Evolutionary conservation across 2,113 vertebrate species (phyloP).

Genomic region (Ictalurus punctatus): DNA sequence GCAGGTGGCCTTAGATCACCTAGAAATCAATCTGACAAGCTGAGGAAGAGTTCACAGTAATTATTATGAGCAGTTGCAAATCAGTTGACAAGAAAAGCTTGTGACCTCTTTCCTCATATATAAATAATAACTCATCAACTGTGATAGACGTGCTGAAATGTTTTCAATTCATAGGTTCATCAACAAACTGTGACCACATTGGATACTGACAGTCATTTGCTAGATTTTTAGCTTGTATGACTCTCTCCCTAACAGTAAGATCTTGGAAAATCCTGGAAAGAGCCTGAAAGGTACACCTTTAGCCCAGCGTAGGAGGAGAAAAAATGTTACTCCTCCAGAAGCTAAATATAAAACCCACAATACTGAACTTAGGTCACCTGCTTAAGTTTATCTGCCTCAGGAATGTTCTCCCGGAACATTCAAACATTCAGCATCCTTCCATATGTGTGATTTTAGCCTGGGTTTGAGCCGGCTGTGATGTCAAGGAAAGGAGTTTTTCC

Average conservation of each 20-base stretch:
- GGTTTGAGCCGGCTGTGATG: neutral
- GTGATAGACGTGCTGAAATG: neutral
- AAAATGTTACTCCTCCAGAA: neutral
- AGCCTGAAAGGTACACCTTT: neutral
- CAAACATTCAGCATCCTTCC: neutral
- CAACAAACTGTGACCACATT: neutral
- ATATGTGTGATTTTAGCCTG: neutral
- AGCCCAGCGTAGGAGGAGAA: neutral
- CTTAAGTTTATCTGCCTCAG: neutral
- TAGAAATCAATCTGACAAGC: neutral
- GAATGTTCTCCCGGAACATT: neutral
- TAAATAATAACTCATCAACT: neutral
- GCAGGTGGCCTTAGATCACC: neutral
- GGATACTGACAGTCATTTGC: neutral
- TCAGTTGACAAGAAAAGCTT: neutral
- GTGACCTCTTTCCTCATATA: neutral
- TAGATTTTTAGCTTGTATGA: neutral
- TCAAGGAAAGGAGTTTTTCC: neutral
- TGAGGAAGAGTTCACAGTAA: neutral
- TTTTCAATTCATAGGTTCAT: neutral
- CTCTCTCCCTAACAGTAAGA: neutral
- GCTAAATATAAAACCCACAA: constrained; percentile 9
- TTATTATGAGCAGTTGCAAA: neutral
- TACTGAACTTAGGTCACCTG: constrained; percentile 22
- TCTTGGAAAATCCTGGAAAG: constrained; percentile 1